Base-by-base conservation (phyloP, 2,888 invertebrate species). In the Drepanosiphum platanoidis region DNA sequence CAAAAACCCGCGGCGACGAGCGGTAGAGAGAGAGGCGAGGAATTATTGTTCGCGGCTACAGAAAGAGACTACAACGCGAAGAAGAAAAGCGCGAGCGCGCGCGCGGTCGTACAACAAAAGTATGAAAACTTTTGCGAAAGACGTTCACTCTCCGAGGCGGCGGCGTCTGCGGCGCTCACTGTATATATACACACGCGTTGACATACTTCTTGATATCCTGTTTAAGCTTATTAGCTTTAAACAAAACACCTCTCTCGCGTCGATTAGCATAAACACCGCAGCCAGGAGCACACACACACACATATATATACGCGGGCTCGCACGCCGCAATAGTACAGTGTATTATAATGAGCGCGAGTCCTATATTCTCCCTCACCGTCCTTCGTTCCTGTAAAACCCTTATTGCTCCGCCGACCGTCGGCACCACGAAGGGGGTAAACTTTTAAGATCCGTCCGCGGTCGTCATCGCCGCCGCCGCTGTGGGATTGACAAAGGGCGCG, bases 171-270 rank as follows among this genome's bases (percentile, higher is more conserved):
- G n/a, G 42, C 30, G 61, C 30, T n/a, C n/a, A n/a, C n/a, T n/a
- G n/a, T n/a, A n/a, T n/a, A n/a, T n/a, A n/a, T n/a, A n/a, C n/a
- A n/a, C n/a, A 66, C 79, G 58, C 72, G 82, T 3, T 32, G 42
- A 75, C 75, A 75, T 68, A 70, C 66, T 84, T 84, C 68, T 39
- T 30, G 75, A 77, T 77, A 77, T 68, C 75, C 83, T 27, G 75
- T 84, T 84, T 84, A 77, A 84, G 84, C 84, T 77, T 84, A 68
- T 77, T 84, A 77, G 84, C 52, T 70, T 84, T 70, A 77, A 84
- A 84, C 84, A 84, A 84, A 77, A 84, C 84, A 52, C 75, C 52
- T 34, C 39, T 77, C 58, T 68, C 68, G 64, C 36, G 68, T 36
- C 75, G 75, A 84, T 77, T 84, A 84, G 39, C 84, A 84, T 84